Evolutionary conservation across 1,140 invertebrate species (phyloP), one percentile per base, ranked within the genome.

Genomic region (Aphelinus atriplicis): DNA sequence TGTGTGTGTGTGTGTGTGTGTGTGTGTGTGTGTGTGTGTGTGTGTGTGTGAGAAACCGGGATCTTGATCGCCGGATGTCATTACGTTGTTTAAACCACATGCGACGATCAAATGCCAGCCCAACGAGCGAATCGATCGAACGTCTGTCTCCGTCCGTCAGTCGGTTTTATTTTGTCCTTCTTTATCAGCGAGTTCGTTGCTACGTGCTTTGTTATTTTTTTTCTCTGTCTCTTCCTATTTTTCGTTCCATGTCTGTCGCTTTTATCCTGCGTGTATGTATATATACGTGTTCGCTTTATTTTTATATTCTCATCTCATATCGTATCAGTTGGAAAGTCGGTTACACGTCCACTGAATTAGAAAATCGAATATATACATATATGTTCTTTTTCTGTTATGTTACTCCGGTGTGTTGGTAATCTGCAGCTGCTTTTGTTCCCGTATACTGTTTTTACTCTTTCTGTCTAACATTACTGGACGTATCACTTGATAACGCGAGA

Each of bases 371-470:
- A 10, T 69, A 10, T 45, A 26, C 26, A 26, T 26, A 26, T 26
- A 26, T 26, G 26, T 26, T 26, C 26, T 26, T 26, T 26, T 26
- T 26, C 26, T 26, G 26, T 26, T 26, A 26, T 26, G 26, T 9
- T 67, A 56, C 51, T 70, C 68, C 51, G 68, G 3, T 60, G 46
- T 69, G 58, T 70, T 70, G 68, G 61, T 70, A 3, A 61, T 70
- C 68, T 60, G 56, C 58, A 61, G 57, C 57, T 70, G 51, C 51
- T 45, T 61, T 45, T 2, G 3, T 66, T 66, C 3, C 10, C 53
- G 5, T 26, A 26, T 26, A 26, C 26, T 26, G 26, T 26, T 26
- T 26, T 26, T 26, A 26, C 51, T 9, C 63, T 51, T 65, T 65
- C 26, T 65, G 43, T 26, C 46, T n/a, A 7, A 50, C 45, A 51